A percentile compares a stretch with the other conserved stretches of the same genome.
Conservation (phyloP, 2,797 vertebrate genomes). For the Acanthurus lineatus region DNA sequence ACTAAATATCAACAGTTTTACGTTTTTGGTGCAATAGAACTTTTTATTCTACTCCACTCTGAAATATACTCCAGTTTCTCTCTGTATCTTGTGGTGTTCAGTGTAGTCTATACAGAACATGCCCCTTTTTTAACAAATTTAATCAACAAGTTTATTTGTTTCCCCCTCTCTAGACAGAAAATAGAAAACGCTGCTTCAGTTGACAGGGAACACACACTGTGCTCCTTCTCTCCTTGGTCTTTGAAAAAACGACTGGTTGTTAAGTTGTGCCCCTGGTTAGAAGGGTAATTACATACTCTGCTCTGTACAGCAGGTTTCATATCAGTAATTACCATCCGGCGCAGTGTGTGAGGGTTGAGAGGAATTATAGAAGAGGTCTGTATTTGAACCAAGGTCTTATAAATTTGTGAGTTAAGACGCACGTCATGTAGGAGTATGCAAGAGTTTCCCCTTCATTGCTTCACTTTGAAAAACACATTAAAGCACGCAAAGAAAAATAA, state of each 20-base stretch:
- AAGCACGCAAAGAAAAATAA: neutral
- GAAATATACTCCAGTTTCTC: neutral
- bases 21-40: neutral
- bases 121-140: neutral
- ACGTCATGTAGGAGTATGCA: neutral
- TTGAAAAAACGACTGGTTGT: conserved; percentile 60
- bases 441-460: conserved; percentile 4
- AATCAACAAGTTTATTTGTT: conserved; percentile 18
- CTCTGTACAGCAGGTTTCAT: conserved; percentile 67
- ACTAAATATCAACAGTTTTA: neutral
- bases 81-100: neutral
- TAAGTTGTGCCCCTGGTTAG: conserved; percentile 62
- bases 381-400: conserved; percentile 34
- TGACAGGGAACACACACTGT: conserved; percentile 21
- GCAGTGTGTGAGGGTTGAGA: conserved; percentile 53
- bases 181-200: conserved; percentile 26
- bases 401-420: conserved; percentile 20
- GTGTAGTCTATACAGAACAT: neutral
- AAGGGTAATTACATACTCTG: conserved; percentile 71
- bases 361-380: conserved; percentile 64
- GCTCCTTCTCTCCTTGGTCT: conserved; percentile 42
- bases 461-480: conserved; percentile 22
- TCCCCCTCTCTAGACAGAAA: conserved; percentile 10
- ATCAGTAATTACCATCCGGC: conserved; percentile 75
- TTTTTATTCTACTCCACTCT: conserved; percentile 1